Evolutionary conservation across 2,113 vertebrate genomes (phyloP).

Genomic region (Ochotona princeps): DNA sequence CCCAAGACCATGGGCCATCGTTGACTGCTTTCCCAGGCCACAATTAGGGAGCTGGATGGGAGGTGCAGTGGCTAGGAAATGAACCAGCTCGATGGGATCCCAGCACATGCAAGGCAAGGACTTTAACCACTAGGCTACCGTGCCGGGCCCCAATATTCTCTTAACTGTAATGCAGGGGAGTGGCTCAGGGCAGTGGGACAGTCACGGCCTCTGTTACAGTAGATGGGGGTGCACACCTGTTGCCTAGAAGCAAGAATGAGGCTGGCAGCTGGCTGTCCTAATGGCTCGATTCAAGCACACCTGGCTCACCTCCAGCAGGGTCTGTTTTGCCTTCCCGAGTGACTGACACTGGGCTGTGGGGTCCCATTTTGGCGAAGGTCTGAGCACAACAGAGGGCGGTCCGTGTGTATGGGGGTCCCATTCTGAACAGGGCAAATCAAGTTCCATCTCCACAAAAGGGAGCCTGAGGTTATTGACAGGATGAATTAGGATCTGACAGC

Average conservation of each 20-base stretch:
- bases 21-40: too few relatives aligned
- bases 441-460: neutral
- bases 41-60: too few relatives aligned
- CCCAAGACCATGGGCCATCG: too few relatives aligned
- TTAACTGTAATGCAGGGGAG: neutral
- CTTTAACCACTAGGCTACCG: too few relatives aligned
- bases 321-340: neutral
- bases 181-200: neutral
- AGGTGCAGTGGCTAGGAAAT: too few relatives aligned
- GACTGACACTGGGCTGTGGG: neutral
- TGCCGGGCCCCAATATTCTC: neutral
- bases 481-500: neutral
- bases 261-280: accelerated
- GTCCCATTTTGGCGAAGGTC: neutral
- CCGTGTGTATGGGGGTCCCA: neutral
- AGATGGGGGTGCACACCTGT: neutral
- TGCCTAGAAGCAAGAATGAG: neutral
- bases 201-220: neutral
- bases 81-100: too few relatives aligned
- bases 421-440: neutral
- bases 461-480: neutral
- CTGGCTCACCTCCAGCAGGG: accelerated
- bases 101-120: too few relatives aligned
- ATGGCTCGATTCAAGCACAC: too few relatives aligned
- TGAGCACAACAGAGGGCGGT: neutral